Evolutionary conservation across 2,797 vertebrate genomes (phyloP).

Genomic region (Mycteria americana): DNA sequence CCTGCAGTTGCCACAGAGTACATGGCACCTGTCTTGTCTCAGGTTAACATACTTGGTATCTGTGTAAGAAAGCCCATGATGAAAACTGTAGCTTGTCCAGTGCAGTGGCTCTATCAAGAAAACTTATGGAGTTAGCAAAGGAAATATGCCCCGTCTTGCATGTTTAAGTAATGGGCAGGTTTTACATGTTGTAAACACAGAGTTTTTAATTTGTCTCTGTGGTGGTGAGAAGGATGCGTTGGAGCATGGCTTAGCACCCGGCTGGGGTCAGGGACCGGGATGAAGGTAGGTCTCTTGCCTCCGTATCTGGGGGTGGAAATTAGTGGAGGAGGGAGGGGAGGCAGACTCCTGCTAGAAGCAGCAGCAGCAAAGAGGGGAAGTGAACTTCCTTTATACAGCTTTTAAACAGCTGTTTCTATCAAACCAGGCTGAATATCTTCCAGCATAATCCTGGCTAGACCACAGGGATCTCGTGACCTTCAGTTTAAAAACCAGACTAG

Average conservation of each 20-base stretch:
- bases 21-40: not conserved
- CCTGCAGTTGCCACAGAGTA: not conserved
- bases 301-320: not conserved
- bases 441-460: not conserved
- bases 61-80: accelerated
- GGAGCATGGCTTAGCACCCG: too few relatives aligned
- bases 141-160: too few relatives aligned
- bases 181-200: not conserved
- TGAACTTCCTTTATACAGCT: not conserved
- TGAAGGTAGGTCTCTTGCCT: not conserved
- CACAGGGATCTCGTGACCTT: not conserved
- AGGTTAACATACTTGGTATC: not conserved
- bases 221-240: not conserved
- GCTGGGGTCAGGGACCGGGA: not conserved
- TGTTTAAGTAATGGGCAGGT: not conserved
- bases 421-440: not conserved
- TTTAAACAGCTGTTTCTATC: not conserved
- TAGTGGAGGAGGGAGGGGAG: not conserved
- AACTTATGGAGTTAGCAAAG: not conserved
- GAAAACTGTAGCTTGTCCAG: not conserved
- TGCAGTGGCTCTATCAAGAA: not conserved
- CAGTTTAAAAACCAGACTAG: not conserved
- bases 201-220: not conserved
- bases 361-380: not conserved
- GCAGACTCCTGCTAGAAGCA: not conserved